A percentile compares a stretch with the other conserved stretches of the same genome.
These are phyloP conservation scores for Microctonus hyperodae DNA, from an alignment of 2,888 invertebrate species.

Conservation along the genomic window DNA sequence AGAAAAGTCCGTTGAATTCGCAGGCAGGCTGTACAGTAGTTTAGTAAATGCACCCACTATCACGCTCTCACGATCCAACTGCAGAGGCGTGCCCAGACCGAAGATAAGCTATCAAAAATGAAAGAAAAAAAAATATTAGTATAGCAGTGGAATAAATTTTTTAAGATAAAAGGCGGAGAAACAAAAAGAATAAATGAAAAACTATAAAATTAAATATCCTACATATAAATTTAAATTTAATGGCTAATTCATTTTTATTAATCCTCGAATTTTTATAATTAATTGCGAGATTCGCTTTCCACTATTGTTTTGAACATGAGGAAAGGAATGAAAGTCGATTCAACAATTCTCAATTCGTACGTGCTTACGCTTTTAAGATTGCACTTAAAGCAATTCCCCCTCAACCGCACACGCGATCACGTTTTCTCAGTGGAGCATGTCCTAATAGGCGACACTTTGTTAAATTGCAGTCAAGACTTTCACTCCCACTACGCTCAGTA, in stretches of 20 bases:
- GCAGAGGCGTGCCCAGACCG: conserved; percentile 61
- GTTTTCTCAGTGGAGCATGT: conserved; percentile 6
- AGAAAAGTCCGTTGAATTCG: conserved; percentile 59
- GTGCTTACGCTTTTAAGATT: conserved; percentile 31
- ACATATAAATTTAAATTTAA: background rate
- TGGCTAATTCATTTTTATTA: background rate
- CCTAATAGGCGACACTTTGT: conserved; percentile 30
- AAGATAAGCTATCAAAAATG: conserved; percentile 56
- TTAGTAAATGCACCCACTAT: conserved; percentile 62
- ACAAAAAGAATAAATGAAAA: background rate
- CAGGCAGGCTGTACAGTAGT: conserved; percentile 59
- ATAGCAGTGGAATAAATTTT: background rate
- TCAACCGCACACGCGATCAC: conserved; percentile 13
- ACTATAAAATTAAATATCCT: background rate
- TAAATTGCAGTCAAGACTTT: conserved; percentile 14
- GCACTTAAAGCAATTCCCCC: conserved; percentile 27
- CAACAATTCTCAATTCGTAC: conserved; percentile 23
- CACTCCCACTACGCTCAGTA: background rate
- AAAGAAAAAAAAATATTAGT: conserved; percentile 1
- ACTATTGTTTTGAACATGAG: background rate
- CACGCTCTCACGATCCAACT: conserved; percentile 59
- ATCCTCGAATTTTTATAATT: background rate
- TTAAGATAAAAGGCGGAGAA: background rate
- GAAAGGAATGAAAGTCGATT: background rate
- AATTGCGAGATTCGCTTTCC: background rate